Evolutionary conservation across 2,888 invertebrate genomes (phyloP).

Genomic region (Thera britannica): DNA sequence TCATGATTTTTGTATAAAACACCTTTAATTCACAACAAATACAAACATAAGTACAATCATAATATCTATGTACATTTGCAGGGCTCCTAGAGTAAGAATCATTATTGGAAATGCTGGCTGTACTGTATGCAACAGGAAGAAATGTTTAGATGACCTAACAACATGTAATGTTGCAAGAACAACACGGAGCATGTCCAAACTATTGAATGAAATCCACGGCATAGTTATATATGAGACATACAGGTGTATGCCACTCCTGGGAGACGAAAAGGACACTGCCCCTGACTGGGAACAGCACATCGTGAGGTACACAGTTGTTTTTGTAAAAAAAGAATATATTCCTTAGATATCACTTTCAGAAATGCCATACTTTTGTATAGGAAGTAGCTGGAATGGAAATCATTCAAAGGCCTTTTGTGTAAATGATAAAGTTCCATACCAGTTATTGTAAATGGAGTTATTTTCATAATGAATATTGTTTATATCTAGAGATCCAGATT

Average conservation of each 20-base stretch:
- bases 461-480: no score
- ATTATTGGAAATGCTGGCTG: slow-evolving; percentile 43
- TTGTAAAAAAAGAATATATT: slow-evolving; percentile 39
- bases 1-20: slow-evolving; percentile 42
- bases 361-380: no score
- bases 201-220: slow-evolving; percentile 46
- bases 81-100: slow-evolving; percentile 50
- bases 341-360: no score
- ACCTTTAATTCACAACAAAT: slow-evolving; percentile 64
- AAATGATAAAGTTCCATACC: neutral
- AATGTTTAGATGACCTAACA: slow-evolving; percentile 45
- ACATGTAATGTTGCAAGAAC: slow-evolving; percentile 35
- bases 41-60: slow-evolving; percentile 74
- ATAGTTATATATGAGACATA: slow-evolving; percentile 67
- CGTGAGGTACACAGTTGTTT: slow-evolving; percentile 64
- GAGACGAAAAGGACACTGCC: slow-evolving; percentile 62
- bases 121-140: slow-evolving; percentile 44
- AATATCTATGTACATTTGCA: slow-evolving; percentile 50
- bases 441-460: neutral
- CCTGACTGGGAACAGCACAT: slow-evolving; percentile 72
- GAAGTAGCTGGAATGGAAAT: no score
- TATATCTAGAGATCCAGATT: no score
- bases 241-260: slow-evolving; percentile 73
- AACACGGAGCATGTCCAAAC: slow-evolving; percentile 60
- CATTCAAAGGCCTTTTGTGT: no score